Conservation (phyloP, 2,113 vertebrate species). For the Saccopteryx leptura region DNA sequence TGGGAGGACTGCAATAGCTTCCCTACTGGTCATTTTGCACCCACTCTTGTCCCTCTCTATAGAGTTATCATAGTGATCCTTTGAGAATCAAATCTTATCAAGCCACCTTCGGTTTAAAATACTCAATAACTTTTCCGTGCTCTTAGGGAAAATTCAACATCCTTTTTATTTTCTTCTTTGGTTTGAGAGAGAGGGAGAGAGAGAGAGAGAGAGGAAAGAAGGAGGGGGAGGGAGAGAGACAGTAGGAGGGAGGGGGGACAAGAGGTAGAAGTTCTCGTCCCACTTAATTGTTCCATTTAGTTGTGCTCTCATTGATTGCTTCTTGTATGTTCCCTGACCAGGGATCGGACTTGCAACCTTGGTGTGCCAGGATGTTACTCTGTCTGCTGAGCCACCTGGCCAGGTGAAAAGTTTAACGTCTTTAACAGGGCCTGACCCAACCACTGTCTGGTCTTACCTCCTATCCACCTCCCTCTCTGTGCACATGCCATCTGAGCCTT, state of each 20-base stretch:
- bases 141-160: background rate
- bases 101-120: background rate
- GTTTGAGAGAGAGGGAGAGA: no score
- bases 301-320: no score
- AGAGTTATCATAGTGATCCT: background rate
- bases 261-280: no score
- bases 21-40: background rate
- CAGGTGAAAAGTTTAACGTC: background rate
- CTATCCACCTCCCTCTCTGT: background rate
- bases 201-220: no score
- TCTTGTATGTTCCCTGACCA: no score
- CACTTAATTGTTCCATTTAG: no score
- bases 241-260: no score
- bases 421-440: background rate
- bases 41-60: background rate
- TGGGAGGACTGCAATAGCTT: accelerated
- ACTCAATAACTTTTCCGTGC: background rate
- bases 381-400: no score
- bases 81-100: background rate
- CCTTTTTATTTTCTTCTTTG: no score
- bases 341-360: no score
- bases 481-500: background rate
- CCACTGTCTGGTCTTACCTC: background rate
- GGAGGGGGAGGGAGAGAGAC: no score
- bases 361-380: no score